Conservation (phyloP, 2,888 invertebrate species). For the Cremastinae sp. region DNA sequence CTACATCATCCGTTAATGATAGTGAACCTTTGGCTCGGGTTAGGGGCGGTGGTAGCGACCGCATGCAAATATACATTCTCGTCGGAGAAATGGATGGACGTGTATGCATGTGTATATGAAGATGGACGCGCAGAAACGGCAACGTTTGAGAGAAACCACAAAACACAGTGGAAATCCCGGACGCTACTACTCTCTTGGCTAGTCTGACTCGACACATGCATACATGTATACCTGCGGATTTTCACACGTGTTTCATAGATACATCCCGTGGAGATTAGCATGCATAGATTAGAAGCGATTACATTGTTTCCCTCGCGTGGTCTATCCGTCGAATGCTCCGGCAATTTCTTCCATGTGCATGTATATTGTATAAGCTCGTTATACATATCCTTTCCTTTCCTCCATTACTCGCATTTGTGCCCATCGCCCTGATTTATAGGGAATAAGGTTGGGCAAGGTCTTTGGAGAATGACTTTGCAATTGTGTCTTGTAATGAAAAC, state of each 20-base stretch:
- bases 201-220: slow-evolving; percentile 3
- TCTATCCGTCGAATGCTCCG: slow-evolving; percentile 60
- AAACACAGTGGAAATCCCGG: slow-evolving; percentile 48
- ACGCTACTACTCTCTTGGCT: slow-evolving; percentile 23
- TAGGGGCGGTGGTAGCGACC: slow-evolving; percentile 37
- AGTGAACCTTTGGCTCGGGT: slow-evolving; percentile 16
- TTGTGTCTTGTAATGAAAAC: background rate
- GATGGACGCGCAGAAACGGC: slow-evolving; percentile 18
- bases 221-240: background rate
- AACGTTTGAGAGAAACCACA: slow-evolving; percentile 38
- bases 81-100: slow-evolving; percentile 28
- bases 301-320: slow-evolving; percentile 67
- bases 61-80: slow-evolving; percentile 42
- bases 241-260: background rate
- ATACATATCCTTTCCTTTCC: slow-evolving; percentile 27
- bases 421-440: slow-evolving; percentile 16
- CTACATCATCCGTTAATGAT: slow-evolving; percentile 47
- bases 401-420: slow-evolving; percentile 4
- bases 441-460: background rate
- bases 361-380: no score
- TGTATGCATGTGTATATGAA: slow-evolving; percentile 6
- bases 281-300: slow-evolving; percentile 70
- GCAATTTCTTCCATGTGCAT: slow-evolving; percentile 58
- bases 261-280: slow-evolving; percentile 64
- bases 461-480: slow-evolving; percentile 1